Base-by-base conservation (phyloP, 53 echinoderm and acorn worm genomes). In the Echinarachnius parma region DNA sequence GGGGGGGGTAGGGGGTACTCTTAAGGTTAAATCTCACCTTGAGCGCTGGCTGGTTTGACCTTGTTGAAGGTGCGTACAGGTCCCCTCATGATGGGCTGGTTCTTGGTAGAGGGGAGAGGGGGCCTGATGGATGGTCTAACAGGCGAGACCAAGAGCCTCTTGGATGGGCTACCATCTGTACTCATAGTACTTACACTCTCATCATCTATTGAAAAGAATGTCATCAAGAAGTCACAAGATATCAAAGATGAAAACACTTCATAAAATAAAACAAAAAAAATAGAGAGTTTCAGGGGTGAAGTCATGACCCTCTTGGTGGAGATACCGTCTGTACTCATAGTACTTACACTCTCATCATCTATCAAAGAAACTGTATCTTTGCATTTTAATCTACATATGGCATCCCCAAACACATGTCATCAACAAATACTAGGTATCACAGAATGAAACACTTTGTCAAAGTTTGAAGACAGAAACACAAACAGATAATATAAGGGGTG, bases 321-420 rank as follows among this genome's bases (percentile, higher is more conserved):
- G 44, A 55, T 72, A 0, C 74, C 74, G 56, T 72, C 74, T 3
- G 28, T 14, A 15, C 74, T 72, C 39, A 72, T 21, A 14, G 74
- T 72, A 55, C 74, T 57, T 5, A 72, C 30, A 25, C 74, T 72
- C 21, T 72, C 74, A 16, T 72, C 74, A 56, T 72, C 74, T 72
- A n/a, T n/a, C n/a, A n/a, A n/a, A n/a, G n/a, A n/a, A n/a, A n/a
- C n/a, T n/a, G n/a, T n/a, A n/a, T n/a, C n/a, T n/a, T n/a, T n/a
- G n/a, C n/a, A n/a, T n/a, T n/a, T n/a, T n/a, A n/a, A n/a, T n/a
- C n/a, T n/a, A n/a, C n/a, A n/a, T n/a, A n/a, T n/a, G n/a, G n/a
- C n/a, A n/a, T n/a, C n/a, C n/a, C n/a, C n/a, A n/a, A n/a, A n/a
- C n/a, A n/a, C n/a, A n/a, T n/a, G n/a, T n/a, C n/a, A n/a, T n/a